These are phyloP conservation scores for Lasioglossum baleicum DNA, from an alignment of 1,140 invertebrate species.

Conservation along the genomic window DNA sequence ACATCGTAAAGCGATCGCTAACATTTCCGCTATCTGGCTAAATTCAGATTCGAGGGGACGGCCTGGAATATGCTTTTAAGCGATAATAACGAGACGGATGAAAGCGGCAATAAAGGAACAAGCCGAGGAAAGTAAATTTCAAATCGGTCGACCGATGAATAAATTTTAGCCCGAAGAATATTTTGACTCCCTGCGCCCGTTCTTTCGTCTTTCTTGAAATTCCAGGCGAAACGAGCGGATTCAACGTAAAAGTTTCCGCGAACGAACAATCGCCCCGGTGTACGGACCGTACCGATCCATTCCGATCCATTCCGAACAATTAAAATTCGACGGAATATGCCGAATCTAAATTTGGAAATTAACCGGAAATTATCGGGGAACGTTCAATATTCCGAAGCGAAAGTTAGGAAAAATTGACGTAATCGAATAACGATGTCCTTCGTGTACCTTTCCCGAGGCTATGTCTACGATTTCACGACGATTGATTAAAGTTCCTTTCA, in stretches of 20 bases:
- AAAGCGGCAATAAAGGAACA: constrained; percentile 9
- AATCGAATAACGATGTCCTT: too few species aligned
- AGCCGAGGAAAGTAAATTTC: constrained; percentile 17
- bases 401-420: too few species aligned
- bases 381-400: too few species aligned
- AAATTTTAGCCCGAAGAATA: constrained; percentile 27
- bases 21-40: constrained; percentile 41
- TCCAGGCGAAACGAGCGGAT: too few species aligned
- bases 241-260: constrained; percentile 2
- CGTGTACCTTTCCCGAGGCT: too few species aligned
- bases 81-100: constrained; percentile 22
- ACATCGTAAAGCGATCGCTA: constrained; percentile 51
- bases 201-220: background rate
- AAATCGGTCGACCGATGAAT: constrained; percentile 21
- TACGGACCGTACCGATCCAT: too few species aligned
- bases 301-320: too few species aligned
- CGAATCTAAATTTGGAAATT: too few species aligned
- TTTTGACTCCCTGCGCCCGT: background rate
- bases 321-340: too few species aligned
- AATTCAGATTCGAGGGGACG: constrained; percentile 44
- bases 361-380: too few species aligned
- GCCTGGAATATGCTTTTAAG: constrained; percentile 33
- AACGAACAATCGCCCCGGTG: constrained; percentile 8
- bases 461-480: too few species aligned
- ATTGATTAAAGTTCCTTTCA: too few species aligned